Base-by-base conservation (phyloP, 2,797 vertebrate species). In the Crocidura indochinensis region DNA sequence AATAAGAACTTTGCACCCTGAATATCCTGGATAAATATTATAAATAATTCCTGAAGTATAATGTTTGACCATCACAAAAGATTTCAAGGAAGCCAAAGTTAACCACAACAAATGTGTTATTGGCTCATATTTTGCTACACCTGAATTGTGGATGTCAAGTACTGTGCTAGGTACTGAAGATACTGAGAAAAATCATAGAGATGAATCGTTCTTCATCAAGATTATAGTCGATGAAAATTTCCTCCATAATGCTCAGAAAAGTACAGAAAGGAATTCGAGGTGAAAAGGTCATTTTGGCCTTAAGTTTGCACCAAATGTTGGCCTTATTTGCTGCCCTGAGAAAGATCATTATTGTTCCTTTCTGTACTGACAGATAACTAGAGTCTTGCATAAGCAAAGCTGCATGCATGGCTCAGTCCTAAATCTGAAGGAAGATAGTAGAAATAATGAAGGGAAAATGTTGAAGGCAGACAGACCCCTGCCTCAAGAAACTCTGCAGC, bases 191-290 rank as follows among this genome's bases (percentile, higher is more conserved):
- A 82, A 64, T 8, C 62, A n/a, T 68, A 87, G 31, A 68, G 38
- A 51, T 3, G 1, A 62, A 17, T 24, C 71, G 75, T 73, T 71
- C 62, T 83, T 90, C 62, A 31, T 49, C 56, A 78, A 84, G 29
- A 84, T 29, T 12, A 74, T 0, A 69, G n/a, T 24, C 74, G 62
- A 56, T 15, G 47, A 31, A 19, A 75, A 75, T 90, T 80, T 90
- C 83, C 90, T 69, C 68, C 29, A 89, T 2, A 38, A 69, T 29
- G 68, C 64, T 93, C 51, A 65, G 69, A 80, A 81, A 92, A 81
- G 80, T 17, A 60, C 27, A 69, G 10, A 49, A 3, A 64, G 51
- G 26, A 69, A 84, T 82, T 85, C 68, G 65, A 62, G 77, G 51
- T 88, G 22, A 29, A 92, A 81, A 31, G 24, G 56, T 12, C 80